Conservation (phyloP, 2,888 invertebrate genomes). For the Tetanocera ferruginea region DNA sequence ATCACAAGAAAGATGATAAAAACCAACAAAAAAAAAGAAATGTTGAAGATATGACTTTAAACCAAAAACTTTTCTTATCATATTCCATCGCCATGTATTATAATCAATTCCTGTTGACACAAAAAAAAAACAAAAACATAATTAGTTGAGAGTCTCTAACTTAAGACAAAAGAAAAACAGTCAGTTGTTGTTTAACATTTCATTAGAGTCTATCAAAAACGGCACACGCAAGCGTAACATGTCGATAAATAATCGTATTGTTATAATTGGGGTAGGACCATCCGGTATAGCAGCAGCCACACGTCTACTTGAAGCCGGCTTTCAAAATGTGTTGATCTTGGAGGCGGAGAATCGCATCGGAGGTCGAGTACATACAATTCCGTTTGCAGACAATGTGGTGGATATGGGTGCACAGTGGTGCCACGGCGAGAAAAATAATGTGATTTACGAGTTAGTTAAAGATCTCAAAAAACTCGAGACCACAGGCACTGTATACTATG, state of each 20-base stretch:
- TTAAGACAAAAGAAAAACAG: too few relatives aligned
- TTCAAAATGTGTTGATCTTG: slow-evolving; percentile 72
- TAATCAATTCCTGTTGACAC: too few relatives aligned
- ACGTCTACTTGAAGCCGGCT: slow-evolving; percentile 67
- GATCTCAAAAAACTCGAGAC: slow-evolving; percentile 57
- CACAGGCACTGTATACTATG: slow-evolving; percentile 60
- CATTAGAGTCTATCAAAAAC: too few relatives aligned
- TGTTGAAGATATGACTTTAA: too few relatives aligned
- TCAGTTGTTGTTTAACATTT: too few relatives aligned
- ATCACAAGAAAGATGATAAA: too few relatives aligned
- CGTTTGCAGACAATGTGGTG: slow-evolving; percentile 73
- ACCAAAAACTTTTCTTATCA: too few relatives aligned
- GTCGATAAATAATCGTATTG: slow-evolving; percentile 52
- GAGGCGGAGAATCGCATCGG: slow-evolving; percentile 77
- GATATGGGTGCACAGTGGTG: slow-evolving; percentile 86
- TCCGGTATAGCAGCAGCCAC: slow-evolving; percentile 69
- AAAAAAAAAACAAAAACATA: too few relatives aligned
- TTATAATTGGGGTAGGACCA: slow-evolving; percentile 68
- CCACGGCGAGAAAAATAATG: slow-evolving; percentile 75
- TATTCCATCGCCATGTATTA: too few relatives aligned
- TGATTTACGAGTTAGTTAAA: slow-evolving; percentile 73
- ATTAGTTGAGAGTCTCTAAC: too few relatives aligned
- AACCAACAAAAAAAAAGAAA: too few relatives aligned
- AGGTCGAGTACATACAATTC: slow-evolving; percentile 74
- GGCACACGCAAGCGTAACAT: not conserved